phyloP scores from a whole-genome alignment of 2,113 vertebrate genomes.

The Microcebus jonahi region DNA sequence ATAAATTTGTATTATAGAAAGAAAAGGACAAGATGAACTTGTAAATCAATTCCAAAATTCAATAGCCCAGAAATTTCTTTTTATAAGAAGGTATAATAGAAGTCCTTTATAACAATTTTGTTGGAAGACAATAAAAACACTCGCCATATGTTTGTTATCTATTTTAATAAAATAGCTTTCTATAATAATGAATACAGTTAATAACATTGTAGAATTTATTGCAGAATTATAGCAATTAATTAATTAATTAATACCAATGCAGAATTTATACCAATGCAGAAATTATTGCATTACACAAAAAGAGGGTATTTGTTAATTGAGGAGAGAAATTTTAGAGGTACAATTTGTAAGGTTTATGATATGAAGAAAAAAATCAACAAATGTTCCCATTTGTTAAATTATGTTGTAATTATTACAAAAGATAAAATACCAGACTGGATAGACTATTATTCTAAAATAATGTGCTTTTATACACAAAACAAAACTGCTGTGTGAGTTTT shows the following conservation, averaged over 20 bases:
- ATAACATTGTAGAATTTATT: not conserved
- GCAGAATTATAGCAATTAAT: too few relatives aligned
- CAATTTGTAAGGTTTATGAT: not conserved
- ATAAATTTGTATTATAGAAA: not conserved
- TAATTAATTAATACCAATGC: too few relatives aligned
- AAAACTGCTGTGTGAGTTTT: not conserved
- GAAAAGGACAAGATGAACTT: not conserved
- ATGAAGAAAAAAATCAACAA: not conserved
- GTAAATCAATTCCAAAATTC: constrained; percentile 6
- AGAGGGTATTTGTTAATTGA: accelerated
- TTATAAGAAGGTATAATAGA: not conserved
- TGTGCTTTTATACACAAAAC: not conserved
- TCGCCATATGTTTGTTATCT: not conserved
- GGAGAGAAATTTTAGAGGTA: not conserved
- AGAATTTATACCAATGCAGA: not conserved
- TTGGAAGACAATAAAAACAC: not conserved
- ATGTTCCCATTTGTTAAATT: not conserved
- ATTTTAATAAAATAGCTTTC: not conserved
- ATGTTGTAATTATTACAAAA: not conserved
- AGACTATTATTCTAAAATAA: not conserved
- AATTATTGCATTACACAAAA: not conserved
- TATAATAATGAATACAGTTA: not conserved
- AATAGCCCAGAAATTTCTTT: not conserved
- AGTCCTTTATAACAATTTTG: not conserved
- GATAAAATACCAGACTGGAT: not conserved